phyloP scores from a whole-genome alignment of 1,140 invertebrate species.

The Penaeus chinensis region DNA sequence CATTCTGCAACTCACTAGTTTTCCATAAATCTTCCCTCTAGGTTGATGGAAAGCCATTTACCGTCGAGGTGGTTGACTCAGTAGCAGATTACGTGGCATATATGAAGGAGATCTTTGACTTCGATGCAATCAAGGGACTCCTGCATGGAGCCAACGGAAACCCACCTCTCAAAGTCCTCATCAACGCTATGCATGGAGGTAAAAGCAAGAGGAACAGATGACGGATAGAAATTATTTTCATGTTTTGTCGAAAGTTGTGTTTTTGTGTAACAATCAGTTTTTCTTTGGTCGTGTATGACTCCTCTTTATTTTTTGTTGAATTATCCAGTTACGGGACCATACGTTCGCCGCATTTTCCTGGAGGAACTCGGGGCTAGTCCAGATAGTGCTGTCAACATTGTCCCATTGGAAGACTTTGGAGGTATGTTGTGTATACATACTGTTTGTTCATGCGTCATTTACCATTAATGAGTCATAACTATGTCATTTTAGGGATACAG shows the following conservation, averaged over 20 bases:
- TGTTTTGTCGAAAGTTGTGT: neutral
- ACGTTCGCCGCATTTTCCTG: conserved; percentile 89
- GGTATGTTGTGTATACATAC: conserved; percentile 66
- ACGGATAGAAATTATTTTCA: neutral
- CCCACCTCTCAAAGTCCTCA: conserved; percentile 84
- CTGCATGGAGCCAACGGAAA: conserved; percentile 77
- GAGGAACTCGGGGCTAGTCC: conserved; percentile 83
- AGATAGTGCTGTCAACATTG: conserved; percentile 77
- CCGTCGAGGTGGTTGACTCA: conserved; percentile 91
- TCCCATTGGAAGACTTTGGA: conserved; percentile 93
- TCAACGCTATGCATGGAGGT: conserved; percentile 97
- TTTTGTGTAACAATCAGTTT: neutral
- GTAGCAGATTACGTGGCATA: conserved; percentile 89
- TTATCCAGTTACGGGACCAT: conserved; percentile 92
- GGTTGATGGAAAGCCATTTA: conserved; percentile 81
- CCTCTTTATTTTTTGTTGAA: neutral
- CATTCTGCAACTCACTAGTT: no score
- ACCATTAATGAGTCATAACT: neutral
- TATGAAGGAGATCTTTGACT: conserved; percentile 99
- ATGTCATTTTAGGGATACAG: neutral
- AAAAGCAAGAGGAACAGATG: conserved; percentile 59
- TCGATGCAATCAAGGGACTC: conserved; percentile 81
- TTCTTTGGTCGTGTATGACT: neutral
- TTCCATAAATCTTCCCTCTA: conserved; percentile 66
- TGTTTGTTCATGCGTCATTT: neutral